Evolutionary conservation across 2,113 vertebrate species (phyloP).

Genomic region (Isichthys henryi): DNA sequence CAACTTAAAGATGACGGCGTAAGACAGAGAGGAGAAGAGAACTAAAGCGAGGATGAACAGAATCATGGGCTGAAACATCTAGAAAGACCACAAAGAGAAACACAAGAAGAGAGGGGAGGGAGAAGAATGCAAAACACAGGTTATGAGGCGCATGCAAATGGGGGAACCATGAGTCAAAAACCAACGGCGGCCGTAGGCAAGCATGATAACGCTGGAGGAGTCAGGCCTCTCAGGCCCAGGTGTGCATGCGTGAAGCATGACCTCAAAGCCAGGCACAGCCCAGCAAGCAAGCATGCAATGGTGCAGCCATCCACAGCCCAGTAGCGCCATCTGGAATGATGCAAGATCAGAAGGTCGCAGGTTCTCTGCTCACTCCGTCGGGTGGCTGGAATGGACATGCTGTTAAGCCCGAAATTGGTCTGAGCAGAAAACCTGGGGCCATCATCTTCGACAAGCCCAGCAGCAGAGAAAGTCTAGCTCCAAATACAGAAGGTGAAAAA

Average conservation of each 20-base stretch:
- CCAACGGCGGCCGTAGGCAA: slow-evolving; percentile 68
- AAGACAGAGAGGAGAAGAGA: slow-evolving; percentile 81
- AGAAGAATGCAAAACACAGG: slow-evolving; percentile 80
- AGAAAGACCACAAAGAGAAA: slow-evolving; percentile 71
- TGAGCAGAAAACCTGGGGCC: background rate
- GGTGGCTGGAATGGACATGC: too few relatives aligned
- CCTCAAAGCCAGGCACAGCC: slow-evolving; percentile 16
- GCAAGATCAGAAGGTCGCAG: background rate
- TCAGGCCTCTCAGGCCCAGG: slow-evolving; percentile 64
- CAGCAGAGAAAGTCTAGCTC: background rate
- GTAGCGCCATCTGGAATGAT: background rate
- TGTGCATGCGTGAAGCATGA: slow-evolving; percentile 51
- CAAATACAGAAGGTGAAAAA: background rate
- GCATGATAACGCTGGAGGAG: slow-evolving; percentile 60
- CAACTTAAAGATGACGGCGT: slow-evolving; percentile 81
- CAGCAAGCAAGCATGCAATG: slow-evolving; percentile 5
- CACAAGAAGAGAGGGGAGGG: slow-evolving; percentile 54
- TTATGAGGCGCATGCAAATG: slow-evolving; percentile 94
- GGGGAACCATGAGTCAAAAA: slow-evolving; percentile 78
- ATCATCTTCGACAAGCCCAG: background rate
- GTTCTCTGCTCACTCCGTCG: slow-evolving; percentile 8
- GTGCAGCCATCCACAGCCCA: background rate
- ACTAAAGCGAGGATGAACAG: slow-evolving; percentile 81
- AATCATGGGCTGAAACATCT: slow-evolving; percentile 85
- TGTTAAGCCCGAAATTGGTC: background rate